Percentiles rank a stretch among this genome's conserved stretches.
Conservation (phyloP, 1,140 invertebrate species). For the Papilio machaon region DNA sequence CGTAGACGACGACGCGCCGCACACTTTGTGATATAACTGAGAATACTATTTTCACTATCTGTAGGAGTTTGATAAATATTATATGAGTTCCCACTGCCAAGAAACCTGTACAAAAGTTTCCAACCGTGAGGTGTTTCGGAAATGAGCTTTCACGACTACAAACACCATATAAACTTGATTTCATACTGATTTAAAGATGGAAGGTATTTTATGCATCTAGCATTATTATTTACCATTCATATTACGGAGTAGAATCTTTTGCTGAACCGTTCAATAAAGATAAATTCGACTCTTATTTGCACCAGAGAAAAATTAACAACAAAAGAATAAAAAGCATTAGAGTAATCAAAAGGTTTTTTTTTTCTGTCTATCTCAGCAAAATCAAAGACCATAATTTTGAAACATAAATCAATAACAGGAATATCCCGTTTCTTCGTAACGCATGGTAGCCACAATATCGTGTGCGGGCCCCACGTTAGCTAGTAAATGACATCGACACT, state of each 20-base stretch:
- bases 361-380: no score
- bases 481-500: slow-evolving; percentile 18
- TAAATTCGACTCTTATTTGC: no score
- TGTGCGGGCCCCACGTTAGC: neutral
- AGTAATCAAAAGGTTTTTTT: no score
- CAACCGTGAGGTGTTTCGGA: no score
- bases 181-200: no score
- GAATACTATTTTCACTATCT: neutral
- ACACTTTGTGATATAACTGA: slow-evolving; percentile 9
- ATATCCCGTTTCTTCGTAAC: neutral
- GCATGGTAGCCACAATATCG: neutral
- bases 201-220: no score
- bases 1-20: slow-evolving; percentile 26
- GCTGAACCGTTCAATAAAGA: no score
- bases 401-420: neutral
- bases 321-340: neutral
- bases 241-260: no score
- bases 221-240: no score
- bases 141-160: no score
- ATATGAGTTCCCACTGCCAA: neutral
- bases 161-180: no score
- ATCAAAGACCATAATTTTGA: neutral
- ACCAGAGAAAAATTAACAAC: neutral
- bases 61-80: neutral
- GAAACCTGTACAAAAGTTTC: no score